phyloP scores from a whole-genome alignment of 2,888 invertebrate species.

The Amblyjoppa fuscipennis region DNA sequence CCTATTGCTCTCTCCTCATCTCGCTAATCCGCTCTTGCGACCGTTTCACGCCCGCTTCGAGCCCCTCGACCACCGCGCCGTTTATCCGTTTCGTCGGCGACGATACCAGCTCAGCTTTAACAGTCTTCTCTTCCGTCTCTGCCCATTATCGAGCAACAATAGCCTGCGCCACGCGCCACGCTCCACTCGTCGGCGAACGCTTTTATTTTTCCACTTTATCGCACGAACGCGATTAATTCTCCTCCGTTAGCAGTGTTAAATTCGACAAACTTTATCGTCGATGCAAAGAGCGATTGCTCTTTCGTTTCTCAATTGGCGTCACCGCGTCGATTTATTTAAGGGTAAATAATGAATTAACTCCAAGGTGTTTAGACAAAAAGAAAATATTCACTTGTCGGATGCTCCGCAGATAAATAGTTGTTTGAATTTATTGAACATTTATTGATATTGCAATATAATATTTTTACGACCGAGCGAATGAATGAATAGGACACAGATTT shows the following conservation, averaged over 20 bases:
- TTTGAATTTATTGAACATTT: too few relatives aligned
- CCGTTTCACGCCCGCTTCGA: slow-evolving; percentile 65
- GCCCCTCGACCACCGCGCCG: slow-evolving; percentile 12
- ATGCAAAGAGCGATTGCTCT: background rate
- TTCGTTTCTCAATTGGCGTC: background rate
- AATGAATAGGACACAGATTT: too few relatives aligned
- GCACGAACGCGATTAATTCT: background rate
- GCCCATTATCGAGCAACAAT: slow-evolving; percentile 5
- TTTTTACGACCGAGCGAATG: too few relatives aligned
- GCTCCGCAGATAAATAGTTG: too few relatives aligned
- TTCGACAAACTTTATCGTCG: background rate
- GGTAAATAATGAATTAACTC: background rate
- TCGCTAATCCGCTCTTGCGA: slow-evolving; percentile 77
- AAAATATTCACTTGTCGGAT: too few relatives aligned
- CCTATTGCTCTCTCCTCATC: slow-evolving; percentile 77
- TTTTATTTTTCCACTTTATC: background rate
- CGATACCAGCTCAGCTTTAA: slow-evolving; percentile 36
- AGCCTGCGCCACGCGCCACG: background rate
- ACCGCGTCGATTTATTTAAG: background rate
- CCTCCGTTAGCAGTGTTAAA: background rate
- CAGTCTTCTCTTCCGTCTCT: background rate
- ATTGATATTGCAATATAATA: too few relatives aligned
- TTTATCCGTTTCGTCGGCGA: slow-evolving; percentile 33
- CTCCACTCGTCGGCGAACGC: background rate
- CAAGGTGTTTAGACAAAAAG: background rate